Conservation (phyloP, 2,113 vertebrate species). For the Campylorhamphus procurvoides region DNA sequence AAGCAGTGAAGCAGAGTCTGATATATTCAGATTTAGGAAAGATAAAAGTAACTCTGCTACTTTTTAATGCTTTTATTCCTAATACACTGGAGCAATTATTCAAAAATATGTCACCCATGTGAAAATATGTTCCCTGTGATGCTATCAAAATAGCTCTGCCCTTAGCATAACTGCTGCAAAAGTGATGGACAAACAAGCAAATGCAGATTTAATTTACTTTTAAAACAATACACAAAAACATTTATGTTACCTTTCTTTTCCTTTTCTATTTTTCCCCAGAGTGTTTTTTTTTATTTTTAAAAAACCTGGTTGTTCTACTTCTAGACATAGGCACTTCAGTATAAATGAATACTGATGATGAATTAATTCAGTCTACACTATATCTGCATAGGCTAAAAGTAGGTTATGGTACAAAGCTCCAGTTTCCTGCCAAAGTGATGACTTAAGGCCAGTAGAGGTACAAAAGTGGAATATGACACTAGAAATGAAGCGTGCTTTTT, state of each 20-base stretch:
- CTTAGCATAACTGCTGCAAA: not conserved
- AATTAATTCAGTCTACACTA: slow-evolving; percentile 47
- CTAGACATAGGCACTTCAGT: not conserved
- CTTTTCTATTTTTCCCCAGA: not conserved
- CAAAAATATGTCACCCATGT: not conserved
- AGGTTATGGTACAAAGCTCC: slow-evolving; percentile 24
- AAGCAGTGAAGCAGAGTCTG: not conserved
- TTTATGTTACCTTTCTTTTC: not conserved
- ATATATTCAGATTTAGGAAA: slow-evolving; percentile 8
- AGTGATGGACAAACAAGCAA: not conserved
- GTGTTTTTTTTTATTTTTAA: not conserved
- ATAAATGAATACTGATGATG: slow-evolving; percentile 54
- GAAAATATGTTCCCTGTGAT: not conserved
- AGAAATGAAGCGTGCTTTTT: not conserved
- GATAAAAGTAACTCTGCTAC: not conserved
- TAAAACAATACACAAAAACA: not conserved
- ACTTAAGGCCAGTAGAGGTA: slow-evolving; percentile 45
- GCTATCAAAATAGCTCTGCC: not conserved
- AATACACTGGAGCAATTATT: slow-evolving; percentile 9
- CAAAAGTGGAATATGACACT: not conserved
- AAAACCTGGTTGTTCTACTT: not conserved
- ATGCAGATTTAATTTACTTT: slow-evolving; percentile 1
- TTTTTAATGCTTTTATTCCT: slow-evolving; percentile 16
- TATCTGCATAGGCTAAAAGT: slow-evolving; percentile 51
- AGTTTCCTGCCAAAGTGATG: slow-evolving; percentile 40